These are phyloP conservation scores for Cariama cristata DNA, from an alignment of 2,113 vertebrate species.

Conservation along the genomic window DNA sequence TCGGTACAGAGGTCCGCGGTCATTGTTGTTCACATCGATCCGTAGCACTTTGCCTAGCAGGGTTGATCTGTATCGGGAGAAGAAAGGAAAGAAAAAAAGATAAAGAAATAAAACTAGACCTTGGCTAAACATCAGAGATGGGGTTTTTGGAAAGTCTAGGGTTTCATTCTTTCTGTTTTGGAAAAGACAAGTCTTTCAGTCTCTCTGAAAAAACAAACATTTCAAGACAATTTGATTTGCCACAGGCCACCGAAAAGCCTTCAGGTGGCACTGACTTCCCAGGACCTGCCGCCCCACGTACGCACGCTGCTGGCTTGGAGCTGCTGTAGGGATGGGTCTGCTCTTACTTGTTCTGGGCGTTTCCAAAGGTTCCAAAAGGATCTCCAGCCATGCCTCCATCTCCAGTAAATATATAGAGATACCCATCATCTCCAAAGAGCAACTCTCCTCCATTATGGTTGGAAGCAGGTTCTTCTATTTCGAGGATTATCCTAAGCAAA, in stretches of 20 bases:
- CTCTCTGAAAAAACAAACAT: background rate
- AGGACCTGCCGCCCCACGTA: rapidly evolving
- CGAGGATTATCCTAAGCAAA: constrained; percentile 87
- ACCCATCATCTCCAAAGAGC: constrained; percentile 92
- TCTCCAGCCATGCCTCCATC: constrained; percentile 98
- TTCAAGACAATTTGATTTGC: background rate
- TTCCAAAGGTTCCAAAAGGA: constrained; percentile 93
- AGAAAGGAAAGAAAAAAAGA: background rate
- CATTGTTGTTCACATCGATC: constrained; percentile 86
- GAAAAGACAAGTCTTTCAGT: background rate
- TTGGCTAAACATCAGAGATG: background rate
- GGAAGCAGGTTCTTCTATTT: constrained; percentile 93
- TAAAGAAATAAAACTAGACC: background rate
- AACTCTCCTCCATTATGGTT: constrained; percentile 97
- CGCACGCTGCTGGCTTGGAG: background rate
- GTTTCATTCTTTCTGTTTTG: background rate
- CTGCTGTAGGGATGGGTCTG: background rate
- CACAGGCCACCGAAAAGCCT: background rate
- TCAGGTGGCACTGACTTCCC: background rate
- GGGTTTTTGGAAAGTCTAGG: background rate
- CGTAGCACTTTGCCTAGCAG: constrained; percentile 95
- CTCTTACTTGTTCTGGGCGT: constrained; percentile 94
- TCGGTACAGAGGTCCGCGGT: constrained; percentile 83
- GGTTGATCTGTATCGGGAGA: constrained; percentile 79
- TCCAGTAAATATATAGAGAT: constrained; percentile 95